Evolutionary conservation across 2,113 vertebrate genomes (phyloP), one percentile per base, ranked within the genome.

Genomic region (Campylomormyrus tamandua): DNA sequence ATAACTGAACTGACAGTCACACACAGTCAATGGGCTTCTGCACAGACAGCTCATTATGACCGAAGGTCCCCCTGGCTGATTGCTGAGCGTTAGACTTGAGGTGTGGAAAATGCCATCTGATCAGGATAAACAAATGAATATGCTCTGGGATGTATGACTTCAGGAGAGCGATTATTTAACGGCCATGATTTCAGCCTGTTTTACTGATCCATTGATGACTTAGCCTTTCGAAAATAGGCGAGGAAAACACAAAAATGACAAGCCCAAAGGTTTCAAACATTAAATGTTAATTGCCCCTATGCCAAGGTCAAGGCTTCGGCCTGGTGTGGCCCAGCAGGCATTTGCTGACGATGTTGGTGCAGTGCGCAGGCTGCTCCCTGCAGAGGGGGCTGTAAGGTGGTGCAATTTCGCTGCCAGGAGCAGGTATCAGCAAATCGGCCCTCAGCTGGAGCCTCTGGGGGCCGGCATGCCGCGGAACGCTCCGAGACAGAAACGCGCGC

Each of bases 241-340:
- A 70, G 27, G 1, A 83, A 46, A 49, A 3, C 21, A 53, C 4
- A 87, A 87, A 15, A 86, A 52, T 42, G 19, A 83, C 5, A 8
- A 83, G 31, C 2, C n/a, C 42, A 45, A 83, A 42, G 42, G 5
- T 39, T 56, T 19, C 7, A 39, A 58, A 56, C 27, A 10, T 87
- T 53, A 39, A 87, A 56, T 17, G 48, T 10, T 87, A 87, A 92
- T 94, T 92, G 91, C 92, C 90, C 48, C 89, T 3, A 39, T 62
- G 5, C 52, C 13, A 31, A 42, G 86, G 31, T 87, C 7, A 39
- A 42, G 35, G 31, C 2, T 58, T 87, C 10, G 31, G 35, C 17
- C 52, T 21, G 52, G 35, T 15, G 17, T 39, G 35, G 27, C 52
- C 52, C 31, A 27, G 19, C 19, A 35, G 17, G 45, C 31, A 10